Evolutionary conservation across 1,140 invertebrate genomes (phyloP), one percentile per base, ranked within the genome.

Genomic region (Octopus sinensis): DNA sequence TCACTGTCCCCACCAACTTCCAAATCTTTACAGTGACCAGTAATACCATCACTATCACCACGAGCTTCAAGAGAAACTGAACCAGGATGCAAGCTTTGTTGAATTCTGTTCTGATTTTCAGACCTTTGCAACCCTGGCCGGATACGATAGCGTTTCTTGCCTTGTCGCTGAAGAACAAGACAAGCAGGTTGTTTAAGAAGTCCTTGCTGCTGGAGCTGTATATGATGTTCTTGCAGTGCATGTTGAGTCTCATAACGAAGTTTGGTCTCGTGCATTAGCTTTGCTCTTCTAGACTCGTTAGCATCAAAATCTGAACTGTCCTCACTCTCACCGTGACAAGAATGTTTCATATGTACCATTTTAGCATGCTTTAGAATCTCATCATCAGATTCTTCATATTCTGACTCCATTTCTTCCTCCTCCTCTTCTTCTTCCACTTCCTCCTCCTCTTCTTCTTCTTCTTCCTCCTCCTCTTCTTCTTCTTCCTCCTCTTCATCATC

Each of bases 391-490:
- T 87, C 86, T 6, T 84, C 75, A 75, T 84, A 85, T 43, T 86
- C 87, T 7, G 87, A 87, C n/a, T 88, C 87, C 54, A 84, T 85
- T 43, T 87, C 87, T 78, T 87, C 86, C 75, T 87, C 87, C 53
- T 89, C 86, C 17, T 89, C 87, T 68, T 87, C 85, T 23, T 91
- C 17, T 86, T 84, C 17, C 6, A 80, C 82, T 23, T 91, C 17
- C 86, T 84, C 17, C 6, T 82, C 82, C 79, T 82, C 83, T 9
- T 83, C 81, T n/a, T 84, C 82, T 71, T 84, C 83, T 30, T 84
- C 83, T 43, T 82, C 81, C 4, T 82, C 80, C 30, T 87, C 86
- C 71, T 87, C 84, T 10, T 86, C 86, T 43, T 85, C 84, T 68
- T 84, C 84, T 68, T 84, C 83, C 23, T 87, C 86, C 30, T 86